Base-by-base conservation (phyloP, 2,113 vertebrate species). In the Capreolus pygargus region DNA sequence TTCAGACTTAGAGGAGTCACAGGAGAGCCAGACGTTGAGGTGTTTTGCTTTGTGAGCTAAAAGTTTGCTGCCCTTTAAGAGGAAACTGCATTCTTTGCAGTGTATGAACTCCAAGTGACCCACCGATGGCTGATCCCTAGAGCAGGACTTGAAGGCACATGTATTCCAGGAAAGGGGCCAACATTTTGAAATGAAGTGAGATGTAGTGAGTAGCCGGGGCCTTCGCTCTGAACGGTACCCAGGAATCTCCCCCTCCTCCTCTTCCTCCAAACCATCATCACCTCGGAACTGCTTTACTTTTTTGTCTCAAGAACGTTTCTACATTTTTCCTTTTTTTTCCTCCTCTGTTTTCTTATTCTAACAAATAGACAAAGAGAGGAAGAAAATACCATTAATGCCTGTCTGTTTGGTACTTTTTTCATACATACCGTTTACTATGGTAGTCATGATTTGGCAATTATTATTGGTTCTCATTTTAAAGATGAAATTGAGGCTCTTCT, bases 11-110 rank as follows among this genome's bases (percentile, higher is more conserved):
- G 43, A 76, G 45, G 39, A 33, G 50, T 86, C 58, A 30, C 9
- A 1, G 47, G 23, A 64, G 17, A 55, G 28, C 6, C 27, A 39
- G 47, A 84, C 55, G 23, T 10, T 27, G 78, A 52, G 36, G 47
- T 83, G 2, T n/a, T 93, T 47, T 27, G 25, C 36, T 88, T 79
- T 76, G 82, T 27, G 39, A 45, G 15, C 47, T 86, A 79, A 81
- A 57, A 90, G 90, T 61, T 64, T 58, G 76, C 25, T 93, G 36
- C 74, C 28, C 30, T 94, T 50, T 52, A 55, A 61, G 47, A 91
- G 86, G 79, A 85, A 93, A 52, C 23, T 10, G 25, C 8, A 2
- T 85, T 50, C 9, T n/a, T 83, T 28, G 50, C 39, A 10, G 3
- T 6, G 39, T 92, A 0, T 28, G 30, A 93, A 13, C 30, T 83